Conservation (phyloP, 2,888 invertebrate species). For the Syrphus vitripennis region DNA sequence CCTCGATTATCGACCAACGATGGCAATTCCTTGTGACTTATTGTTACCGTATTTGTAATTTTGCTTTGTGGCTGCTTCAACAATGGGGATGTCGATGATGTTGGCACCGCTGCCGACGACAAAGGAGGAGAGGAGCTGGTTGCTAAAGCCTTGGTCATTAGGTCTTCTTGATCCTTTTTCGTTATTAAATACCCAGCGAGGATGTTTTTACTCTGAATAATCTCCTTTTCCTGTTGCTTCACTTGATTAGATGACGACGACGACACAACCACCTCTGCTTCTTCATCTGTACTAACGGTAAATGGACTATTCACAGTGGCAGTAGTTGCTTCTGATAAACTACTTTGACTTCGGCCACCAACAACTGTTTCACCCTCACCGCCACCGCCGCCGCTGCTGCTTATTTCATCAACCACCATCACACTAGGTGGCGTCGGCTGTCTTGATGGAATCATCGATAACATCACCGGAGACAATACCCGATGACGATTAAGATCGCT, state of each 20-base stretch:
- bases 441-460: constrained; percentile 21
- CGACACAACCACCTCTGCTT: neutral
- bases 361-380: neutral
- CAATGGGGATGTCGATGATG: constrained; percentile 2
- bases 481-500: constrained; percentile 10
- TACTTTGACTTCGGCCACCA: constrained; percentile 32
- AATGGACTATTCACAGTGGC: constrained; percentile 51
- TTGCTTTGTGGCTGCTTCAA: constrained; percentile 51
- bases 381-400: neutral
- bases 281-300: constrained; percentile 41
- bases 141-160: constrained; percentile 51
- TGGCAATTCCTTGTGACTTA: constrained; percentile 25
- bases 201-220: constrained; percentile 73
- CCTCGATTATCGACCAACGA: constrained; percentile 34
- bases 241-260: constrained; percentile 28
- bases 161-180: constrained; percentile 73
- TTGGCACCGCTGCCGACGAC: neutral
- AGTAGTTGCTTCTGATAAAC: constrained; percentile 54
- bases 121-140: constrained; percentile 32
- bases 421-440: constrained; percentile 30
- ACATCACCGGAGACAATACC: constrained; percentile 11
- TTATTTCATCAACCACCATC: constrained; percentile 40
- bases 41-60: constrained; percentile 37
- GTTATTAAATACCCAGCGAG: constrained; percentile 72
- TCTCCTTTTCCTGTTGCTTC: constrained; percentile 65